Evolutionary conservation across 92 coral and sea anemone species (phyloP), one percentile per base, ranked within the genome.

Genomic region (Anthopleura xanthogrammica): DNA sequence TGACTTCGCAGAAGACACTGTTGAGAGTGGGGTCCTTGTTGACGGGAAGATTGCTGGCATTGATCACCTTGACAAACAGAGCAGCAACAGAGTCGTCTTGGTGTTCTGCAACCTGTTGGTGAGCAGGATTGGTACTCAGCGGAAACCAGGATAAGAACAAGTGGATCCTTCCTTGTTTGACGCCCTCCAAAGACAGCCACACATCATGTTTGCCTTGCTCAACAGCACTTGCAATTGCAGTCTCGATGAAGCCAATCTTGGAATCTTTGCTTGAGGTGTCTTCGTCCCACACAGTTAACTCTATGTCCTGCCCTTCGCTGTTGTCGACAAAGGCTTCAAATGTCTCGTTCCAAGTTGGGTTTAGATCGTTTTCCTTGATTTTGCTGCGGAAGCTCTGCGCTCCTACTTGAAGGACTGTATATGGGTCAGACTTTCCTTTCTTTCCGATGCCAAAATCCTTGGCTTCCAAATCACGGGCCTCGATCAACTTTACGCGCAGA

Each of bases 141-240:
- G 90, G 80, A 42, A 87, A 91, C 98, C 98, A 95, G 22, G 82
- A 72, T 9, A 94, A 88, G 71, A 90, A 74, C 12, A 95, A 88
- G 75, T 91, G 98, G 22, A 91, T 87, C 43, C 87, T 81, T 3
- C 98, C 98, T 54, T 83, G 89, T 65, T 95, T 90, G 76, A 92
- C 98, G 20, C 98, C 98, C 87, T 95, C 95, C 80, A 95, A 90
- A 2, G 93, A 98, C 64, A 94, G 79, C 98, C 98, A 95, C 56
- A 94, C 81, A 80, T 95, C 97, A 39, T 94, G 88, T 19, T 68
- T 29, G 43, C 98, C 98, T 20, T 91, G 86, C 82, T 92, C 90
- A 40, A 94, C 98, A 0, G 92, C 91, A 55, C 94, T 88, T 5
- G 89, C 94, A 13, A 95, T 95, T 41, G 88, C 89, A 68, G 95